Evolutionary conservation across 2,113 vertebrate genomes (phyloP).

Genomic region (Notarius quadriscutis): DNA sequence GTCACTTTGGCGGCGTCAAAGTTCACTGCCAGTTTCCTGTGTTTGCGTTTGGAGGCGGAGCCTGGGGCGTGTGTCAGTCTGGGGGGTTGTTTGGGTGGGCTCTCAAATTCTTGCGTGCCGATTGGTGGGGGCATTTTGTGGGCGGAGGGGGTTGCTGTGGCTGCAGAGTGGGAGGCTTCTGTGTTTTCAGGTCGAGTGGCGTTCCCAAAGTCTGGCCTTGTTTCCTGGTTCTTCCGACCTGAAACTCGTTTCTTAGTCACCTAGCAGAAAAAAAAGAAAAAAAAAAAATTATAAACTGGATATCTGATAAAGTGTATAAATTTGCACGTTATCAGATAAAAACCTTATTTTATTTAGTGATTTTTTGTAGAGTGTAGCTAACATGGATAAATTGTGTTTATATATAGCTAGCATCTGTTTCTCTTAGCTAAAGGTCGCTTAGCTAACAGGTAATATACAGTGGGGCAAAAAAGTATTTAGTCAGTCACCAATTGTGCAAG

Average conservation of each 20-base stretch:
- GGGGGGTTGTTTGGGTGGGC: slow-evolving; percentile 62
- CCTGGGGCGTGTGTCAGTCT: slow-evolving; percentile 69
- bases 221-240: slow-evolving; percentile 82
- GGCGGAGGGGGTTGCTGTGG: slow-evolving; percentile 39
- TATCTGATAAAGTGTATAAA: neutral
- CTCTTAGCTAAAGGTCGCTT: neutral
- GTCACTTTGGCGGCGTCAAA: slow-evolving; percentile 87
- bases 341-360: neutral
- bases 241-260: slow-evolving; percentile 96
- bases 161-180: slow-evolving; percentile 57
- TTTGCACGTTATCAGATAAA: neutral
- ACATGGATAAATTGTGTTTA: neutral
- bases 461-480: no score
- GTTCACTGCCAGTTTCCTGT: slow-evolving; percentile 94
- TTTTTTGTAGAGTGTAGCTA: neutral
- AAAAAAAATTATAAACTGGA: neutral
- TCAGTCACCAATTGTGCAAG: no score
- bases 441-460: no score
- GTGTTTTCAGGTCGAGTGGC: slow-evolving; percentile 65
- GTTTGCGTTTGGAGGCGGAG: slow-evolving; percentile 85
- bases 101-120: slow-evolving; percentile 55
- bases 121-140: slow-evolving; percentile 55
- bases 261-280: slow-evolving; percentile 63
- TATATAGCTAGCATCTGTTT: neutral
- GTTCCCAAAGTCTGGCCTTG: slow-evolving; percentile 74